phyloP scores from a whole-genome alignment of 1,140 invertebrate genomes.

The Bombus cullumanus region DNA sequence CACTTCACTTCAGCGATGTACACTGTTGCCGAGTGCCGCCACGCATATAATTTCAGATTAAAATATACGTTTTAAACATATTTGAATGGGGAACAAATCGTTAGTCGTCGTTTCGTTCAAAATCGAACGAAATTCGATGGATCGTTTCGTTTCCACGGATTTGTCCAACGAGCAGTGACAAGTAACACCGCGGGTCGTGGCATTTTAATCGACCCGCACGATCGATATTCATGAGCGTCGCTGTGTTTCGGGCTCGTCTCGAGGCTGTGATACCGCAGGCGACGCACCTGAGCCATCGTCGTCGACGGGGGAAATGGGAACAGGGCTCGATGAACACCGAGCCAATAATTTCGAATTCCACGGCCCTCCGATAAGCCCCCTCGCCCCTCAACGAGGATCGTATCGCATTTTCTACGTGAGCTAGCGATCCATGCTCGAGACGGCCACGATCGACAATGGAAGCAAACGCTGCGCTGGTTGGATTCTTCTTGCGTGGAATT shows the following conservation, averaged over 20 bases:
- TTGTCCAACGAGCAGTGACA: not conserved
- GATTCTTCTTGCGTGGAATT: conserved; percentile 1
- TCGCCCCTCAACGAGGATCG: not conserved
- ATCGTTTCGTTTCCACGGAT: not conserved
- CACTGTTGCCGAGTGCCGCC: too few relatives aligned
- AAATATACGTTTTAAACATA: too few relatives aligned
- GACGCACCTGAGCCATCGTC: conserved; percentile 47
- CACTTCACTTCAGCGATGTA: too few relatives aligned
- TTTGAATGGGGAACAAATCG: too few relatives aligned
- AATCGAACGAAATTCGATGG: not conserved
- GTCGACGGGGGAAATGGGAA: conserved; percentile 39
- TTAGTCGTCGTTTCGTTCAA: not conserved
- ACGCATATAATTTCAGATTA: too few relatives aligned
- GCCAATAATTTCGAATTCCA: conserved; percentile 57
- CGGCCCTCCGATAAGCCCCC: conserved; percentile 10
- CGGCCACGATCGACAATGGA: conserved; percentile 9
- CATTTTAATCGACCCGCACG: conserved; percentile 56
- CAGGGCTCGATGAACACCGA: conserved; percentile 24
- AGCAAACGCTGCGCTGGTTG: not conserved
- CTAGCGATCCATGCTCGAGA: not conserved
- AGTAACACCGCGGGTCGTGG: conserved; percentile 20
- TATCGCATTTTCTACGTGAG: conserved; percentile 40
- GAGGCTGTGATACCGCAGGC: conserved; percentile 55
- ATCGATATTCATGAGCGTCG: conserved; percentile 64
- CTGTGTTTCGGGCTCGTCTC: conserved; percentile 57